Percentiles rank a stretch among this genome's conserved stretches.
These are phyloP conservation scores for Stichodactyla mertensii DNA, from an alignment of 64 coral and sea anemone species.

Conservation along the genomic window DNA sequence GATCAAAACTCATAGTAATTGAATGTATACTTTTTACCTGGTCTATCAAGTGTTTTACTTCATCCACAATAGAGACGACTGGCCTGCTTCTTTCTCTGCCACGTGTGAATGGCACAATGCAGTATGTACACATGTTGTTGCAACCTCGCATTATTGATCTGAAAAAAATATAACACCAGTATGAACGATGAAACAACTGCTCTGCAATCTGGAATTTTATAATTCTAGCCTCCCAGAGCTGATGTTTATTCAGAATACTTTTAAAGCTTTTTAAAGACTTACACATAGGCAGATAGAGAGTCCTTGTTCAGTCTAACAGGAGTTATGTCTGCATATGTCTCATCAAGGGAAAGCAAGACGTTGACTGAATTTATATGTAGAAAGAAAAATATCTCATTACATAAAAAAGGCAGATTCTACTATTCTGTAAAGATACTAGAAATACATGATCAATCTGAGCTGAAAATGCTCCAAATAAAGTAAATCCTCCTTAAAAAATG, in stretches of 20 bases:
- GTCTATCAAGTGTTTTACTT: slow-evolving; percentile 2
- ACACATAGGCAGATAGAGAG: background rate
- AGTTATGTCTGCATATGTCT: background rate
- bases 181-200: too few species aligned
- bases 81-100: slow-evolving; percentile 4
- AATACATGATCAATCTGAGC: too few species aligned
- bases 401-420: too few species aligned
- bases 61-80: background rate
- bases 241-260: background rate
- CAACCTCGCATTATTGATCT: slow-evolving; percentile 1
- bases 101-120: slow-evolving; percentile 1
- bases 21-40: background rate
- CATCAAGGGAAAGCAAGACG: background rate
- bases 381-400: too few species aligned
- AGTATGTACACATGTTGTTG: slow-evolving; percentile 6
- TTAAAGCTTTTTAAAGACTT: background rate
- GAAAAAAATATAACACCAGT: background rate
- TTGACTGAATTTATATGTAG: background rate
- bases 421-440: too few species aligned
- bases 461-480: too few species aligned
- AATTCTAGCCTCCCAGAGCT: background rate
- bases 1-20: too few species aligned
- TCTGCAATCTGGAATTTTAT: background rate
- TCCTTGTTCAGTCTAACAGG: background rate
- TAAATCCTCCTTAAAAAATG: too few species aligned